A percentile compares a stretch with the other conserved stretches of the same genome.
Evolutionary conservation across 2,888 invertebrate genomes (phyloP).

Genomic region (Platypus cylindrus): DNA sequence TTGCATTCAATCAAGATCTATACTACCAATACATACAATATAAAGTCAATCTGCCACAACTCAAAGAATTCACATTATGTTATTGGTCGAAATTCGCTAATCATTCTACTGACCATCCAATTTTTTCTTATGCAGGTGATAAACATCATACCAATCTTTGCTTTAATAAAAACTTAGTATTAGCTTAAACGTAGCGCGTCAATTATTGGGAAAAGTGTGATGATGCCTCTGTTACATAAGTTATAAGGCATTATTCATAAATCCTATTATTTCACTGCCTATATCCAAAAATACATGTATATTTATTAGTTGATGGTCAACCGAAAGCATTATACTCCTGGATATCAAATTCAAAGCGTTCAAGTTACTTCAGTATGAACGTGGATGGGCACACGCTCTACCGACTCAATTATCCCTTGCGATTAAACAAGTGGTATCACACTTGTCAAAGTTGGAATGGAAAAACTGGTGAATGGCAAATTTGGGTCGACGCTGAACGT

Average conservation of each 20-base stretch:
- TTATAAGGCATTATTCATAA: too few species aligned
- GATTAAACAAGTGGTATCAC: constrained; percentile 69
- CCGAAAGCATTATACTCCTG: constrained; percentile 63
- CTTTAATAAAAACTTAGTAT: too few species aligned
- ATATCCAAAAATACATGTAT: too few species aligned
- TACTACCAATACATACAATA: constrained; percentile 63
- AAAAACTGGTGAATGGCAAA: constrained; percentile 80
- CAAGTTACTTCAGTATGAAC: constrained; percentile 71
- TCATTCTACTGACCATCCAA: constrained; percentile 68
- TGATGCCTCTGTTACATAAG: too few species aligned
- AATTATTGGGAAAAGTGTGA: too few species aligned
- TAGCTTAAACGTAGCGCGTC: too few species aligned
- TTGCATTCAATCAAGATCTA: constrained; percentile 44
- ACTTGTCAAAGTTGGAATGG: constrained; percentile 83
- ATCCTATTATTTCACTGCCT: too few species aligned
- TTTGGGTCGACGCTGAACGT: constrained; percentile 76
- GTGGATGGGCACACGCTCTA: constrained; percentile 74
- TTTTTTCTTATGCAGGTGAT: constrained; percentile 74
- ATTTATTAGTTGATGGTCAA: constrained; percentile 59
- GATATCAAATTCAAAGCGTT: constrained; percentile 68
- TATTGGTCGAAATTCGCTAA: constrained; percentile 74
- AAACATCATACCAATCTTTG: too few species aligned
- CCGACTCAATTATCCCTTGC: constrained; percentile 56
- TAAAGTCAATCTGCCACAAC: constrained; percentile 54
- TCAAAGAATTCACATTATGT: constrained; percentile 75